These are phyloP conservation scores for Eulemur albifrons DNA, from an alignment of 2,797 vertebrate species.

Conservation along the genomic window DNA sequence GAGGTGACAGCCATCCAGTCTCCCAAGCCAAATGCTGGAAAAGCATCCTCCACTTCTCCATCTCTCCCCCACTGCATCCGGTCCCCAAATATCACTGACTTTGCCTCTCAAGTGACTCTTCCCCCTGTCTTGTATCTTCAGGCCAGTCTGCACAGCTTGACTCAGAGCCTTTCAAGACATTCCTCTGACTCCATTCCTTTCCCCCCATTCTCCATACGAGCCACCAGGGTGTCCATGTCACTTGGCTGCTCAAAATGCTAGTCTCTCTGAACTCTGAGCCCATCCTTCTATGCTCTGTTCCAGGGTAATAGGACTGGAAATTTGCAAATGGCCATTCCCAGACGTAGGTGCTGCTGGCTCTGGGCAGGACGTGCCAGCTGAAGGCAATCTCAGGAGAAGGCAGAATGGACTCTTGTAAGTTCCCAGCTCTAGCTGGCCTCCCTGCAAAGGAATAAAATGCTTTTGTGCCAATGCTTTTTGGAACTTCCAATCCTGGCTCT, in stretches of 20 bases:
- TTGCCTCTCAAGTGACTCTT: not conserved
- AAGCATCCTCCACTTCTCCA: not conserved
- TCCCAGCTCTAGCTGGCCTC: not conserved
- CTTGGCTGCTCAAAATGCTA: not conserved
- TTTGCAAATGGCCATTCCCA: not conserved
- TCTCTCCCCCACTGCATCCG: not conserved
- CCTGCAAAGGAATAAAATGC: not conserved
- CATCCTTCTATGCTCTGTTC: not conserved
- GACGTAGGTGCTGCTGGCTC: not conserved
- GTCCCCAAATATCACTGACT: not conserved
- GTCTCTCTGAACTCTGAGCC: not conserved
- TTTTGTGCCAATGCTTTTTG: not conserved
- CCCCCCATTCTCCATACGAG: not conserved
- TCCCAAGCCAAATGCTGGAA: not conserved
- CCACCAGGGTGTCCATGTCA: not conserved
- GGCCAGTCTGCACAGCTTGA: not conserved
- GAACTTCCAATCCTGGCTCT: not conserved
- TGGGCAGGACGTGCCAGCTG: not conserved
- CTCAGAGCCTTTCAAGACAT: not conserved
- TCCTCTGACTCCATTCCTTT: not conserved
- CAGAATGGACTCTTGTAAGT: not conserved
- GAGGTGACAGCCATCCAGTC: not conserved
- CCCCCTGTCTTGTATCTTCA: not conserved
- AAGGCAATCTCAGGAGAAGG: not conserved
- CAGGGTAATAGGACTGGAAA: not conserved